Evolutionary conservation across 2,113 vertebrate genomes (phyloP).

Genomic region (Dromaius novaehollandiae): DNA sequence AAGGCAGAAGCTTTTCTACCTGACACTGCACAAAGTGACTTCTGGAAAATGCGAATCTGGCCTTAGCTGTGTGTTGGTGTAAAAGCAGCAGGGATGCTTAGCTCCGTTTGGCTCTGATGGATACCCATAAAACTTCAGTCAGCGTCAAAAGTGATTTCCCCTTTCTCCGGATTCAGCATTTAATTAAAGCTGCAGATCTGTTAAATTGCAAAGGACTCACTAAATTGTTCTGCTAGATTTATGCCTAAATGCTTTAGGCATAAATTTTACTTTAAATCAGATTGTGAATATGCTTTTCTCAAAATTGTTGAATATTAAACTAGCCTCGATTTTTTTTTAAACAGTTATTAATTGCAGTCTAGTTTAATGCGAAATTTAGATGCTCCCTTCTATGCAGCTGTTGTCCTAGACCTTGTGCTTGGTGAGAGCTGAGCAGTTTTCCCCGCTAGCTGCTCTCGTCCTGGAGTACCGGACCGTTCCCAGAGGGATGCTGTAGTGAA

Average conservation of each 20-base stretch:
- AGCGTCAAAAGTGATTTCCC: neutral
- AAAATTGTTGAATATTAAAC: neutral
- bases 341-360: too few relatives aligned
- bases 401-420: neutral
- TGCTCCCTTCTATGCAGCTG: neutral
- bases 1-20: fast-evolving
- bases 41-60: neutral
- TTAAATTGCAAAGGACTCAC: neutral
- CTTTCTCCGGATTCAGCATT: neutral
- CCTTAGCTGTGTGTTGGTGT: neutral
- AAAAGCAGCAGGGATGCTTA: neutral
- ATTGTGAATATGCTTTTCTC: neutral
- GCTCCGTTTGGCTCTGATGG: neutral
- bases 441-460: neutral
- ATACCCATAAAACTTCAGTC: neutral
- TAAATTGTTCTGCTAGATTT: neutral
- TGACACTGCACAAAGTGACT: neutral
- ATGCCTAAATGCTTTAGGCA: neutral
- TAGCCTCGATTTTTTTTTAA: neutral
- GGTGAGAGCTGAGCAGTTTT: neutral
- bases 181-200: neutral
- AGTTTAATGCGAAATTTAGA: neutral
- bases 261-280: neutral
- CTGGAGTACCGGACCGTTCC: fast-evolving
- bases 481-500: neutral